Evolutionary conservation across 1,140 invertebrate species (phyloP), one percentile per base, ranked within the genome.

Genomic region (Mizuhopecten yessoensis): DNA sequence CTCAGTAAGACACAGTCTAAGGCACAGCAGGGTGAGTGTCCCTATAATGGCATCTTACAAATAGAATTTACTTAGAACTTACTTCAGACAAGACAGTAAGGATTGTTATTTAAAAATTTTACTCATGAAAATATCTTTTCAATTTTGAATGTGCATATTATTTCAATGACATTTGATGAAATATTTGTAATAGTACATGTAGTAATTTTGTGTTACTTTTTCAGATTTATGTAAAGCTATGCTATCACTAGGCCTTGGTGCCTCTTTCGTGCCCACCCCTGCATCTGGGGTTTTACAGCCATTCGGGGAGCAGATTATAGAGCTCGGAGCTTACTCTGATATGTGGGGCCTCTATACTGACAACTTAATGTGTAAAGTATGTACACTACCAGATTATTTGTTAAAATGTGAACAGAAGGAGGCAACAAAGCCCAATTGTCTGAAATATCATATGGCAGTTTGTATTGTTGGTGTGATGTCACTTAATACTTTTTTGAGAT

Each of bases 321-420:
- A 96, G 75, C 89, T 96, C 17, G 94, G 94, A 33, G 94, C 94
- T 0, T 96, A 90, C 89, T 94, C 91, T 92, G 94, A 96, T 90
- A 96, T 96, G 94, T 96, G 96, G 96, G 96, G 96, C n/a, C 89
- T 88, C 23, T 96, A 96, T 89, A 89, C 89, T 7, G 96, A 96
- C 90, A 93, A 93, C 39, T 20, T 96, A 15, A 92, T 94, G 11
- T 93, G 93, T 57, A 93, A 94, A 93, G 94, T 96, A 34, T 89
- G 93, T 11, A 34, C 10, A 33, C 87, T 29, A 88, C n/a, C n/a
- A n/a, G n/a, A n/a, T n/a, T n/a, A n/a, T n/a, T n/a, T n/a, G n/a
- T n/a, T n/a, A n/a, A n/a, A n/a, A n/a, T n/a, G n/a, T n/a, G n/a
- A n/a, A n/a, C n/a, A n/a, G n/a, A n/a, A n/a, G n/a, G n/a, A n/a